Evolutionary conservation across 2,797 vertebrate genomes (phyloP).

Genomic region (Macropodus opercularis): DNA sequence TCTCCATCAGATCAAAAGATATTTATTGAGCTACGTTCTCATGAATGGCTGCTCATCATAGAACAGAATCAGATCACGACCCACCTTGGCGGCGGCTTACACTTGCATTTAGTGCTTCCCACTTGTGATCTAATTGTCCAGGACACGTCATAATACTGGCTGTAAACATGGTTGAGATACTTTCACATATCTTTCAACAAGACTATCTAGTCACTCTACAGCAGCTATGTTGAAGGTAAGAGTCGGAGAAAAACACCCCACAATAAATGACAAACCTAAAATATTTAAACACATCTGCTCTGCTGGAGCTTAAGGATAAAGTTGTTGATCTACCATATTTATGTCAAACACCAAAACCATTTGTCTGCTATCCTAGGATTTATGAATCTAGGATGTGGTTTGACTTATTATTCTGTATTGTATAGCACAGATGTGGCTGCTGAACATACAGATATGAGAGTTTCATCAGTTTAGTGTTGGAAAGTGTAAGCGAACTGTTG

Average conservation of each 20-base stretch:
- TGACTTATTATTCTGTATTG: too few relatives aligned
- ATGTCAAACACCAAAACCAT: too few relatives aligned
- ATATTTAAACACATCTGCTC: background rate
- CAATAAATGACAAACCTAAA: background rate
- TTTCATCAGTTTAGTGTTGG: background rate
- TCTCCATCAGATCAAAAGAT: too few relatives aligned
- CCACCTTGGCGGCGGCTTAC: too few relatives aligned
- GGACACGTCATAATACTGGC: too few relatives aligned
- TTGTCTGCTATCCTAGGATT: too few relatives aligned
- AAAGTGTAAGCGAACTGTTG: background rate
- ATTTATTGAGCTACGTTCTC: too few relatives aligned
- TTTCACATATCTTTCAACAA: slow-evolving; percentile 22
- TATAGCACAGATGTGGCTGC: background rate
- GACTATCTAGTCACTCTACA: slow-evolving; percentile 16
- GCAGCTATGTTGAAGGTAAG: slow-evolving; percentile 13
- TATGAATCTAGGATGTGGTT: background rate
- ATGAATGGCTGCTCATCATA: too few relatives aligned
- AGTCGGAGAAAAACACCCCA: background rate
- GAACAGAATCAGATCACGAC: too few relatives aligned
- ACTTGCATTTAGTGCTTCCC: too few relatives aligned
- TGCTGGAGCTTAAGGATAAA: background rate
- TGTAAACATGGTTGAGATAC: too few relatives aligned
- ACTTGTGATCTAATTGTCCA: too few relatives aligned
- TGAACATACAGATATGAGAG: background rate
- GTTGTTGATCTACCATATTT: background rate